Base-by-base conservation (phyloP, 2,888 invertebrate species). In the Euphydryas editha region DNA sequence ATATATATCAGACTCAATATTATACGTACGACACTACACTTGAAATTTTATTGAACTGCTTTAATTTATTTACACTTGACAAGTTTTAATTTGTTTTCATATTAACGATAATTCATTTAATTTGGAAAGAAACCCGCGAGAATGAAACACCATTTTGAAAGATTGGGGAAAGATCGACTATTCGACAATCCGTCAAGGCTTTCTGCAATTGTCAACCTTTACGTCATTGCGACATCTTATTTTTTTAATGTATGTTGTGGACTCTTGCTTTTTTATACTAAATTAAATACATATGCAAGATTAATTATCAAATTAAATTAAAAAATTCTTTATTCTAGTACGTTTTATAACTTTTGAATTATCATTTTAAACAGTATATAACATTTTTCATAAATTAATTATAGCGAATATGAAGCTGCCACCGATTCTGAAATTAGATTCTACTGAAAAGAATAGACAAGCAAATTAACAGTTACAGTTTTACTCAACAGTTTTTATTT, bases 61-160 rank as follows among this genome's bases (percentile, higher is more conserved):
- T 59, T 67, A 69, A 70, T 69, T 65, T 57, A 59, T 75, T 70
- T 65, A 78, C 73, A 80, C 77, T 75, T 79, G 81, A 76, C 59
- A 68, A 78, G 67, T 75, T 72, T 72, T 76, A 80, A 77, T 81
- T 76, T 78, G 62, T 79, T 78, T 84, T 85, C 86, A 90, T 89
- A 87, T 83, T 83, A 79, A 46, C 58, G 80, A 77, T 80, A 83
- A 81, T 80, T 84, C 73, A 74, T 81, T 76, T 78, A 84, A 86
- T 89, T 87, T 85, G 76, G 81, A 84, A 83, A 82, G 82, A 88
- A 90, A 86, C 84, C 84, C 87, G 88, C 86, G 85, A 87, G 83
- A 87, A 81, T 73, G 81, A 84, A 87, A 88, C 88, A 91, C 90
- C 91, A 91, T 91, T 90, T 89, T 90, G 87, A 88, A 89, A 87